Conservation (phyloP, 2,888 invertebrate species). For the Agrotis ipsilon region DNA sequence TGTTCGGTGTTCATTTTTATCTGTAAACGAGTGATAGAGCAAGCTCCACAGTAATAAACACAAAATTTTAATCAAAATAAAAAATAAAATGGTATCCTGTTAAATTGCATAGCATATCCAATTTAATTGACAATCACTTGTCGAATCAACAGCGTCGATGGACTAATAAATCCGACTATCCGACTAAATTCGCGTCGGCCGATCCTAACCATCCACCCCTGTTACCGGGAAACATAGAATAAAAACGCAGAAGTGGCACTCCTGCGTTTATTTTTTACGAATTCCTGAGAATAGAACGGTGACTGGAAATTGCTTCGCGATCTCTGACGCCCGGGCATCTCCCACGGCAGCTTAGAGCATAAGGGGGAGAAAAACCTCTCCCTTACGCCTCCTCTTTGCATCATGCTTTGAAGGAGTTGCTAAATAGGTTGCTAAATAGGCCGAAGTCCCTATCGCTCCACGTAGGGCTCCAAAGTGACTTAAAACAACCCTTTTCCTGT, state of each 20-base stretch:
- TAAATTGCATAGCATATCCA: conserved; percentile 6
- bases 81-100: not conserved
- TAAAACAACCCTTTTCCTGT: too few relatives aligned
- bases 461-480: too few relatives aligned
- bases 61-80: not conserved
- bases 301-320: too few relatives aligned
- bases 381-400: too few relatives aligned
- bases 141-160: conserved; percentile 55
- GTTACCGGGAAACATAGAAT: conserved; percentile 13
- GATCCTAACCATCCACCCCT: conserved; percentile 22
- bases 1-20: too few relatives aligned
- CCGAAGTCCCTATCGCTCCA: too few relatives aligned
- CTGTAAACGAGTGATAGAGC: not conserved
- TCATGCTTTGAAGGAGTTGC: too few relatives aligned
- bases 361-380: too few relatives aligned
- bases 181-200: conserved; percentile 42
- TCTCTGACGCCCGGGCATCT: too few relatives aligned
- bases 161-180: conserved; percentile 64
- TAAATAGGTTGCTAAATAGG: too few relatives aligned
- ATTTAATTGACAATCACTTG: conserved; percentile 54
- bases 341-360: too few relatives aligned
- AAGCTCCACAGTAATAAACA: not conserved
- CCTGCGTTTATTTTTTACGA: not conserved
- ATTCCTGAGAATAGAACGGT: not conserved
- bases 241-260: conserved; percentile 17